phyloP scores from a whole-genome alignment of 2,888 invertebrate species.

The Neuroscelio doddi region DNA sequence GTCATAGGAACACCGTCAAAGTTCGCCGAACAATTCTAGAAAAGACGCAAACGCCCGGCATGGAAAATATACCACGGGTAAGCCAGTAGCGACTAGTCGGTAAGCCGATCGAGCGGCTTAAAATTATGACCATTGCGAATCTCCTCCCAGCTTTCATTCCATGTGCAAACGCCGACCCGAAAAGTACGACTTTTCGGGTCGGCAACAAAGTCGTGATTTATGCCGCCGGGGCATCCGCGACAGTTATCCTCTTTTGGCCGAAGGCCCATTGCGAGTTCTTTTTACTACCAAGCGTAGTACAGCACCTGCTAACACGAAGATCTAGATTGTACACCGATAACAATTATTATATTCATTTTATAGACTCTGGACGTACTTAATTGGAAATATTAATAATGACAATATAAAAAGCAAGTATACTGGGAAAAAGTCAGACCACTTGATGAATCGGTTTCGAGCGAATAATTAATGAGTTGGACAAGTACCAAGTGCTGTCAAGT shows the following conservation, averaged over 20 bases:
- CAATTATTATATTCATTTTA: too few relatives aligned
- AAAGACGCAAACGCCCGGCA: neutral
- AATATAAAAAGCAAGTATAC: too few relatives aligned
- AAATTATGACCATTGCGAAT: neutral
- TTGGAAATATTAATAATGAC: too few relatives aligned
- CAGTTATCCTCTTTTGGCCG: neutral
- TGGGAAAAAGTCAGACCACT: too few relatives aligned
- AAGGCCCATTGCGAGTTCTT: conserved; percentile 2
- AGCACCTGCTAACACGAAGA: conserved; percentile 1
- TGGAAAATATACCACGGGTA: neutral
- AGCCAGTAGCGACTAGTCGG: neutral
- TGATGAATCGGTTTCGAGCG: neutral
- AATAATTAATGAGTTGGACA: neutral
- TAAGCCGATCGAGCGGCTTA: conserved; percentile 9
- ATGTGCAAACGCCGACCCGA: neutral
- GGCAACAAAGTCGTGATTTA: conserved; percentile 1
- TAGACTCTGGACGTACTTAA: too few relatives aligned
- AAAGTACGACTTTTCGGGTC: neutral
- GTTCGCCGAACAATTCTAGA: too few relatives aligned
- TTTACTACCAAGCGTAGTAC: neutral
- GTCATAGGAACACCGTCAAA: too few relatives aligned
- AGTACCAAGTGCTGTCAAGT: neutral
- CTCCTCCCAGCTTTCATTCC: neutral
- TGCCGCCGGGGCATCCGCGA: neutral
- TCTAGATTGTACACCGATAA: too few relatives aligned